Evolutionary conservation across 2,888 invertebrate genomes (phyloP).

Genomic region (Bembecia ichneumoniformis): DNA sequence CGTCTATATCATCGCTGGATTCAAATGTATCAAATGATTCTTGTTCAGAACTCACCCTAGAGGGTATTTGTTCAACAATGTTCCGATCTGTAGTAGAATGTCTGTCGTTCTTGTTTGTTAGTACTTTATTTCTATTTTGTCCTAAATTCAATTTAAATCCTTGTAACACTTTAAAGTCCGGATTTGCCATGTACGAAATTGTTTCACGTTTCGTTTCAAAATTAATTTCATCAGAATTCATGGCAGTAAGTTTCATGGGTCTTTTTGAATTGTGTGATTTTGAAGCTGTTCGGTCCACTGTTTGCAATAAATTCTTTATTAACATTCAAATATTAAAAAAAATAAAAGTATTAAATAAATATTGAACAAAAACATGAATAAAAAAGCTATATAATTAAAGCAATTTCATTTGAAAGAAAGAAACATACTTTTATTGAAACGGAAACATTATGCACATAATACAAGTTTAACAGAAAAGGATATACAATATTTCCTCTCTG

Average conservation of each 20-base stretch:
- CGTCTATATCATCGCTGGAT: constrained; percentile 28
- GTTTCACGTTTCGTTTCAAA: constrained; percentile 36
- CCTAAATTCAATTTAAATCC: constrained; percentile 54
- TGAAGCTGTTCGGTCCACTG: constrained; percentile 16
- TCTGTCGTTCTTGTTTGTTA: constrained; percentile 17
- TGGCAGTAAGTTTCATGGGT: constrained; percentile 29
- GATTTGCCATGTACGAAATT: constrained; percentile 47
- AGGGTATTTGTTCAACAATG: neutral
- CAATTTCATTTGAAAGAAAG: too few relatives aligned
- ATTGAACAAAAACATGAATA: too few relatives aligned
- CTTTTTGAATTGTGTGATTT: constrained; percentile 16
- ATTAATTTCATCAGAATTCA: constrained; percentile 21
- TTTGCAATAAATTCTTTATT: constrained; percentile 3
- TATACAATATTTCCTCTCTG: too few relatives aligned
- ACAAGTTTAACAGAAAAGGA: too few relatives aligned
- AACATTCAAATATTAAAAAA: too few relatives aligned
- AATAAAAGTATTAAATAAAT: too few relatives aligned
- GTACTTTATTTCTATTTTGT: constrained; percentile 28
- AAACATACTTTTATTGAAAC: too few relatives aligned
- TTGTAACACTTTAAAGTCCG: constrained; percentile 53
- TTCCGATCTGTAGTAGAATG: constrained; percentile 27
- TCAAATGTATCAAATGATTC: constrained; percentile 21
- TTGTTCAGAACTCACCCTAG: constrained; percentile 13
- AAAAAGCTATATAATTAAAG: too few relatives aligned
- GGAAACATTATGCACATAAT: too few relatives aligned